phyloP scores from a whole-genome alignment of 2,797 vertebrate genomes.

The Lagocephalus sceleratus region DNA sequence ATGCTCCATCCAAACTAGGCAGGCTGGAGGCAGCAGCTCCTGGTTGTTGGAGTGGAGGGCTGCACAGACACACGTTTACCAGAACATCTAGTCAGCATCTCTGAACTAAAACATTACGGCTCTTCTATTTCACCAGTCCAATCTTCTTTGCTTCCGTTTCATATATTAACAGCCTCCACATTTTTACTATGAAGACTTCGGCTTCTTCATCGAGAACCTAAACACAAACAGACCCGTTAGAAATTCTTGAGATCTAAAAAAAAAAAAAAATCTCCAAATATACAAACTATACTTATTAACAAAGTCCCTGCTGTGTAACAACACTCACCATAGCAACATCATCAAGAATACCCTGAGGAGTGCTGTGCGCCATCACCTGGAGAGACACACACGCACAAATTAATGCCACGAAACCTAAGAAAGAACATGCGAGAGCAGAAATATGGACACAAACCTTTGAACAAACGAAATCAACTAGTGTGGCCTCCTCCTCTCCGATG shows the following conservation, averaged over 20 bases:
- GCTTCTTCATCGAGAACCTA: conserved; percentile 99
- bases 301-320: background rate
- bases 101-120: conserved; percentile 28
- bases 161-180: conserved; percentile 99
- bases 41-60: conserved; percentile 56
- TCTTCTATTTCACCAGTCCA: conserved; percentile 92
- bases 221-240: conserved; percentile 15
- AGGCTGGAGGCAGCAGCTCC: conserved; percentile 49
- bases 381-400: conserved; percentile 6
- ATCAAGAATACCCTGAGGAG: conserved; percentile 97
- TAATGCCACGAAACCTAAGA: background rate
- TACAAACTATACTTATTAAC: background rate
- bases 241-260: background rate
- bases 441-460: conserved; percentile 83
- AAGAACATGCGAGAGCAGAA: background rate
- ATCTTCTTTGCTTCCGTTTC: conserved; percentile 99
- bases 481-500: conserved; percentile 97
- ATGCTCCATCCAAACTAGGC: conserved; percentile 34
- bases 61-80: conserved; percentile 38
- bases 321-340: conserved; percentile 97
- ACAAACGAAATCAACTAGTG: conserved; percentile 97
- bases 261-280: background rate
- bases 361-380: conserved; percentile 98
- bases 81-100: conserved; percentile 29
- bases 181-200: conserved; percentile 99